Evolutionary conservation across 1,140 invertebrate species (phyloP).

Genomic region (Papilio machaon): DNA sequence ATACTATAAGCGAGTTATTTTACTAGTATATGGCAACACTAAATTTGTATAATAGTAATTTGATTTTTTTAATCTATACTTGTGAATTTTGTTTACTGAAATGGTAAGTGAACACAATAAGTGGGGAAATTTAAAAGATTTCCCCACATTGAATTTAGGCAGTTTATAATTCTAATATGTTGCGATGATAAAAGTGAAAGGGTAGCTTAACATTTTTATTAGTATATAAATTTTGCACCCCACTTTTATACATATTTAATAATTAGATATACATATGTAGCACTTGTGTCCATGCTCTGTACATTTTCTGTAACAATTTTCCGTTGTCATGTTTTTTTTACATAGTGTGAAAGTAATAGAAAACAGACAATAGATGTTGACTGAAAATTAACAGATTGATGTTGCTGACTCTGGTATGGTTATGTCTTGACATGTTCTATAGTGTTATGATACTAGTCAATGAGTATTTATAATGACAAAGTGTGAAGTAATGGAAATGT

Average conservation of each 20-base stretch:
- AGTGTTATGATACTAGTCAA: conserved; percentile 75
- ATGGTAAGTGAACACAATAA: conserved; percentile 7
- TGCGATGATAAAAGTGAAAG: background rate
- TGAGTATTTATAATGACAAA: conserved; percentile 72
- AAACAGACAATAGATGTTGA: conserved; percentile 33
- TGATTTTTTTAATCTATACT: background rate
- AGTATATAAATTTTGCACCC: background rate
- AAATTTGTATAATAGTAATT: conserved; percentile 1
- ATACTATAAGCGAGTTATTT: background rate
- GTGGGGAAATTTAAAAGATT: background rate
- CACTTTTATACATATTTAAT: conserved; percentile 16
- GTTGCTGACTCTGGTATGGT: conserved; percentile 2
- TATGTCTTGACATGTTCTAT: conserved; percentile 38
- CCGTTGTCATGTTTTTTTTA: conserved; percentile 15
- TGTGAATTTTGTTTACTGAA: background rate
- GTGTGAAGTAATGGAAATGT: conserved; percentile 67
- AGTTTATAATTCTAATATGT: background rate
- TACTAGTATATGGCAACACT: background rate
- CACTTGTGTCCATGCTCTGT: conserved; percentile 25
- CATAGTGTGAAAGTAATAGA: conserved; percentile 4
- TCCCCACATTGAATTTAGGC: conserved; percentile 10
- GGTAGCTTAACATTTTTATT: background rate
- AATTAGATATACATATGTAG: background rate
- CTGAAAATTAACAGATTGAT: conserved; percentile 23
- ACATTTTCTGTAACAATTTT: conserved; percentile 14